Base-by-base conservation (phyloP, 2,113 vertebrate species). In the Leucoraja erinaceus region DNA sequence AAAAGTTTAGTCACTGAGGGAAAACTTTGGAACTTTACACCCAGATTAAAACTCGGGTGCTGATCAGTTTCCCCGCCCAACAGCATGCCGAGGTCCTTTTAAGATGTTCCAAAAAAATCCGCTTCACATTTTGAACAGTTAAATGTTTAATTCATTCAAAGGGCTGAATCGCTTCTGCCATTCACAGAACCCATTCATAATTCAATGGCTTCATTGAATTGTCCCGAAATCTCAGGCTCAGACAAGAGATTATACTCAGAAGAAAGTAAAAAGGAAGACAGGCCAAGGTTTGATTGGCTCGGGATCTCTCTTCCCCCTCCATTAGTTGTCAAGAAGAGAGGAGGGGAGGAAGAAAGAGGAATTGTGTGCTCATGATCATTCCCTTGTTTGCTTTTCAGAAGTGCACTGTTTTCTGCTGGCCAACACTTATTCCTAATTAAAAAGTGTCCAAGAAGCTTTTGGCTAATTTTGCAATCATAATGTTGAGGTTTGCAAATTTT, bases 181-280 rank as follows among this genome's bases (percentile, higher is more conserved):
- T 91, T 91, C 90, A 91, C 68, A 54, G 90, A 72, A 91, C 66
- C 33, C 25, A 91, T 91, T 91, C 90, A 91, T 68, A 91, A 72
- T 91, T 91, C 90, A 91, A 91, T 91, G 68, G 90, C 90, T 91
- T 91, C 90, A 91, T 91, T 91, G 38, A 91, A 91, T 91, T 72
- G 90, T 91, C 20, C 90, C 72, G 90, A 68, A 91, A 91, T 68
- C 68, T 91, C 33, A 72, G 68, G 90, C 66, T 72, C 28, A 68
- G 90, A 91, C 66, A 74, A 72, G 90, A 91, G 90, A 91, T 91
- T 91, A 91, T 91, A 91, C 66, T 54, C 18, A 91, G 68, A 91
- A 25, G 88, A 72, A 91, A 90, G 61, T 61, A 16, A 70, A 91
- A 25, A 91, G 90, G 20, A 38, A 63, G 31, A 54, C 90, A 74